These are phyloP conservation scores for Nomada ruficornis DNA, from an alignment of 2,888 invertebrate genomes.

Conservation along the genomic window DNA sequence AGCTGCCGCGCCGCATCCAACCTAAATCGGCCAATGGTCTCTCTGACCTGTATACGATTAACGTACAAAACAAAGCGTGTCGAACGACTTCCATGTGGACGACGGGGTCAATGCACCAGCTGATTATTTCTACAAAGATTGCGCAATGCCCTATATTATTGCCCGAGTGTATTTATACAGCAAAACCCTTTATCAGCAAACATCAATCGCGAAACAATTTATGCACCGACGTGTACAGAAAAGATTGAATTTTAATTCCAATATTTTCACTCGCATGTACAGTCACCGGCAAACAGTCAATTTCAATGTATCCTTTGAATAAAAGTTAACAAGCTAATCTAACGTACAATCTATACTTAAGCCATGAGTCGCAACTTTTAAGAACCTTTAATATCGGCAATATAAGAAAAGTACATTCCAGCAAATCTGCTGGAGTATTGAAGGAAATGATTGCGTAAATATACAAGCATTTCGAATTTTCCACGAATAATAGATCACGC, in stretches of 20 bases:
- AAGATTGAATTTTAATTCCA: too few species aligned
- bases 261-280: too few species aligned
- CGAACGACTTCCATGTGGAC: constrained; percentile 65
- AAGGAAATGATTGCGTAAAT: background rate
- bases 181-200: background rate
- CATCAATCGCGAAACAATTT: background rate
- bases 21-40: constrained; percentile 75
- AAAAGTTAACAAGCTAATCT: too few species aligned
- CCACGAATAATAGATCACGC: constrained; percentile 35
- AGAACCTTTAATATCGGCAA: too few species aligned
- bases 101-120: constrained; percentile 69
- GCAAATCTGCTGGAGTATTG: background rate
- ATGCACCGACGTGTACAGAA: background rate
- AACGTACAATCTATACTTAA: too few species aligned
- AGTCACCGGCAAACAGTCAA: too few species aligned
- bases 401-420: too few species aligned
- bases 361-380: too few species aligned
- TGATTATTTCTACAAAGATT: constrained; percentile 53
- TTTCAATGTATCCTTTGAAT: too few species aligned
- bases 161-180: background rate
- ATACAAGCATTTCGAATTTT: constrained; percentile 1
- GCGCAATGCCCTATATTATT: constrained; percentile 15
- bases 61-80: constrained; percentile 73
- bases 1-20: constrained; percentile 69
- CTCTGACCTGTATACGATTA: constrained; percentile 76